phyloP scores from a whole-genome alignment of 2,113 vertebrate genomes.

The Mesoclemmys tuberculata region DNA sequence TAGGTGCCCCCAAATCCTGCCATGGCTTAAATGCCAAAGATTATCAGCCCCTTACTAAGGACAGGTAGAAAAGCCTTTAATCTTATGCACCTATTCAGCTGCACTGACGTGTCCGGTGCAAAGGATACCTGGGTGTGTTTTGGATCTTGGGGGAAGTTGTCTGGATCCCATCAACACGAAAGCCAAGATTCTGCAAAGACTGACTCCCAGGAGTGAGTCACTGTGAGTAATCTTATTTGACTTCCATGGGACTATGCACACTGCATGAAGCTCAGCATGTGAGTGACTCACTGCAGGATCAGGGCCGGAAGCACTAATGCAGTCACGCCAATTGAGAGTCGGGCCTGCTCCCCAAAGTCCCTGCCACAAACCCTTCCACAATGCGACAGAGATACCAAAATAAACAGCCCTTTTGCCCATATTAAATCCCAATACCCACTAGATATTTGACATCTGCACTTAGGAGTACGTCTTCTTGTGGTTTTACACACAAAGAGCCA shows the following conservation, averaged over 20 bases:
- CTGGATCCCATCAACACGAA: background rate
- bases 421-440: background rate
- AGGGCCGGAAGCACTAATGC: background rate
- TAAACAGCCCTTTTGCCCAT: conserved; percentile 26
- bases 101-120: background rate
- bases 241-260: background rate
- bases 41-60: background rate
- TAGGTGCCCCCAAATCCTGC: background rate
- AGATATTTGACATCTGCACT: background rate
- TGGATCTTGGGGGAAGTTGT: background rate
- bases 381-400: background rate
- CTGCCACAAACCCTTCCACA: background rate
- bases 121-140: background rate
- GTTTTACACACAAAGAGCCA: background rate
- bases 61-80: background rate
- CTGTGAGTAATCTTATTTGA: background rate
- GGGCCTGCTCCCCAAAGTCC: background rate
- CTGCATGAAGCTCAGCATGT: background rate
- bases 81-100: background rate
- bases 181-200: background rate
- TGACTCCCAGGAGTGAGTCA: background rate
- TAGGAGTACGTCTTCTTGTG: background rate
- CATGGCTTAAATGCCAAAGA: background rate
- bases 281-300: background rate
- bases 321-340: background rate